phyloP scores from a whole-genome alignment of 2,113 vertebrate species.

The Fukomys damarensis region DNA sequence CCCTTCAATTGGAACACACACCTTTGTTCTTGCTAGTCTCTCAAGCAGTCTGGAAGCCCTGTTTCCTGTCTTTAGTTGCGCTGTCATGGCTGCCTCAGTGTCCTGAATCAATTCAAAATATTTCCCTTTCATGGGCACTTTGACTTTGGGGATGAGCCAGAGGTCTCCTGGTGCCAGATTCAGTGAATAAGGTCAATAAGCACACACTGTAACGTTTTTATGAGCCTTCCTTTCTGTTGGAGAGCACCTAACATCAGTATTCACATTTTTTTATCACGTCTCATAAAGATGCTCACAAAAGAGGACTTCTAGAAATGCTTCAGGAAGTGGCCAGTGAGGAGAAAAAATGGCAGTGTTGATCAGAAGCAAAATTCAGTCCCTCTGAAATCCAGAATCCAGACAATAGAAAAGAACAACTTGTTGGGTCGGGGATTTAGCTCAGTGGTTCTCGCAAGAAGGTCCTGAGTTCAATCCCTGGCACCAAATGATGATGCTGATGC shows the following conservation, averaged over 20 bases:
- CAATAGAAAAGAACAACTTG: neutral
- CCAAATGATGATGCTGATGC: too few relatives aligned
- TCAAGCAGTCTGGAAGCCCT: neutral
- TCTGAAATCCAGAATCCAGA: neutral
- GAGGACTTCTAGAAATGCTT: neutral
- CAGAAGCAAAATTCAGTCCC: neutral
- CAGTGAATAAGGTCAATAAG: neutral
- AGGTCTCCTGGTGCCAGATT: neutral
- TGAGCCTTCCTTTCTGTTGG: neutral
- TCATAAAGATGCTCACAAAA: neutral
- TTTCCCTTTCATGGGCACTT: neutral
- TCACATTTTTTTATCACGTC: neutral
- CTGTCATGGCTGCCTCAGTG: neutral
- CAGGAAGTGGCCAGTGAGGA: neutral
- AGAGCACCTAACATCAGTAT: neutral
- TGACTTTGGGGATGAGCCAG: neutral
- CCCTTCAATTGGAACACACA: neutral
- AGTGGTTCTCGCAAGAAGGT: too few relatives aligned
- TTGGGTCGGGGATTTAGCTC: too few relatives aligned
- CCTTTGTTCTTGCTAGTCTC: neutral
- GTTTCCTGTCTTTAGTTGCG: neutral
- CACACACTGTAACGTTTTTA: neutral
- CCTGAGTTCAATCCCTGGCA: too few relatives aligned
- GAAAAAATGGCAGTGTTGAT: neutral
- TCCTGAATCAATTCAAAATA: neutral